phyloP scores from a whole-genome alignment of 2,113 vertebrate species.

The Tetraodon nigroviridis region DNA sequence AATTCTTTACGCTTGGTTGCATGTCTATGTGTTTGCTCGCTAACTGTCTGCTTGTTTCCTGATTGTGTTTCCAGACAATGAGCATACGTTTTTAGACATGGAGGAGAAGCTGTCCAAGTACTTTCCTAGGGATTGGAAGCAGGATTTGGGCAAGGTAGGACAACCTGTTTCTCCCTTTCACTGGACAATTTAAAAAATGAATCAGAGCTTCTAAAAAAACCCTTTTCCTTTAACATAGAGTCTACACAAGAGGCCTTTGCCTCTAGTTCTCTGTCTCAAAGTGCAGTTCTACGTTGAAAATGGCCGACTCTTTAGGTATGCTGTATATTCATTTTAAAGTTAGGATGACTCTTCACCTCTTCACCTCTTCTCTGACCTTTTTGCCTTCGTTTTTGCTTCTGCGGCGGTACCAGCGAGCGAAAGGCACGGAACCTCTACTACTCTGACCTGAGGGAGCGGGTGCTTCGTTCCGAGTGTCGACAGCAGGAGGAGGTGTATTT shows the following conservation, averaged over 20 bases:
- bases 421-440: conserved; percentile 82
- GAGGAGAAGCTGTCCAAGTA: conserved; percentile 87
- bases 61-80: conserved; percentile 76
- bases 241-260: conserved; percentile 69
- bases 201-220: conserved; percentile 17
- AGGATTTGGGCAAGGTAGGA: conserved; percentile 75
- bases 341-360: not conserved
- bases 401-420: conserved; percentile 73
- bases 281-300: conserved; percentile 89
- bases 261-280: conserved; percentile 81
- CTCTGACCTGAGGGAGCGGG: conserved; percentile 80
- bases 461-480: conserved; percentile 80
- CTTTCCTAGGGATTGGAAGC: conserved; percentile 87
- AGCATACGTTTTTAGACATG: conserved; percentile 86
- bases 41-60: conserved; percentile 50
- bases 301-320: conserved; percentile 83
- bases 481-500: conserved; percentile 90
- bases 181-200: conserved; percentile 3
- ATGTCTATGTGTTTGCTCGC: conserved; percentile 51
- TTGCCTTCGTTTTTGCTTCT: not conserved
- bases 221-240: conserved; percentile 66
- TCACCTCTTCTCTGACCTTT: not conserved
- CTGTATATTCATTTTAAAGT: conserved; percentile 7
- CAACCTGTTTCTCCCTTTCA: not conserved
- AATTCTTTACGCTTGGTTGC: conserved; percentile 56